phyloP scores from a whole-genome alignment of 1,140 invertebrate genomes.

The Pachypeltis micranthus region DNA sequence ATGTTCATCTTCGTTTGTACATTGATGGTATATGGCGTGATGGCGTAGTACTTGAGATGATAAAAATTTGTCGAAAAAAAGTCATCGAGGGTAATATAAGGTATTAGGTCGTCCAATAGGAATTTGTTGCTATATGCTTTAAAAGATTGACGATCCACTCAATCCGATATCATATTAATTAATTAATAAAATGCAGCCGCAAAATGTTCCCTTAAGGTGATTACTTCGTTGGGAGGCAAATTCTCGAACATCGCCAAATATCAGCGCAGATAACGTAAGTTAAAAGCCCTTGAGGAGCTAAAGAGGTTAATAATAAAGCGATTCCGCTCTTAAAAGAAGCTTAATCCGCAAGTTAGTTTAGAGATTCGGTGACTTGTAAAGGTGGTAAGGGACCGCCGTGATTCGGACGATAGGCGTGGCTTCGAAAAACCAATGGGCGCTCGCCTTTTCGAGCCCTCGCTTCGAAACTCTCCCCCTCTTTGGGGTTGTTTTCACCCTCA shows the following conservation, averaged over 20 bases:
- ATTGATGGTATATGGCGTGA: too few relatives aligned
- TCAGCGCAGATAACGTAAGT: neutral
- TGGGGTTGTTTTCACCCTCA: neutral
- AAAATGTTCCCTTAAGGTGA: neutral
- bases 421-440: neutral
- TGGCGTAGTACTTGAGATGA: too few relatives aligned
- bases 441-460: neutral
- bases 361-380: constrained; percentile 3
- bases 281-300: neutral
- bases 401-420: neutral
- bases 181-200: neutral
- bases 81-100: too few relatives aligned
- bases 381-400: neutral
- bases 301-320: neutral
- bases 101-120: too few relatives aligned
- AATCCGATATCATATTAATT: neutral
- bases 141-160: too few relatives aligned
- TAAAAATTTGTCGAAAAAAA: too few relatives aligned
- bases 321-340: neutral
- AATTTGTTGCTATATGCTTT: too few relatives aligned
- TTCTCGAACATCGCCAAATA: neutral
- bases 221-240: neutral
- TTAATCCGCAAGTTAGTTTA: constrained; percentile 4
- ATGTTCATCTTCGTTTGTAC: too few relatives aligned
- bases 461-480: neutral